Evolutionary conservation across 1,140 invertebrate species (phyloP).

Genomic region (Trichonephila clavipes): DNA sequence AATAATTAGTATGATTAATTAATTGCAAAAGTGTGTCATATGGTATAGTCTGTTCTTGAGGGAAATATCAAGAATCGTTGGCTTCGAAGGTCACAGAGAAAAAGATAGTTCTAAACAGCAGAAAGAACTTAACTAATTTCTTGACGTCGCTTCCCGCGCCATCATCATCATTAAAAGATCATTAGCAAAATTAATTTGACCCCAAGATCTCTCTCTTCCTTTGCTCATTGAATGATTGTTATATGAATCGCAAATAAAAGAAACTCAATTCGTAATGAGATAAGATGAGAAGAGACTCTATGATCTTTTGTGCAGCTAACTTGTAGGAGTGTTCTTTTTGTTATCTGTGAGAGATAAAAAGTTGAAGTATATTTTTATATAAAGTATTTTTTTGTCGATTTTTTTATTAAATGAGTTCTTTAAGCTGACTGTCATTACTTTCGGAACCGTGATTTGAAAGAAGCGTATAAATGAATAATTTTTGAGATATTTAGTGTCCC

Average conservation of each 20-base stretch:
- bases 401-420: too few relatives aligned
- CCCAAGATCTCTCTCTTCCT: conserved; percentile 16
- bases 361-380: too few relatives aligned
- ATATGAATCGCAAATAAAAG: background rate
- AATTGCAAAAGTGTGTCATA: conserved; percentile 11
- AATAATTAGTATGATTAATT: conserved; percentile 54
- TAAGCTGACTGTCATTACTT: too few relatives aligned
- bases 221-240: conserved; percentile 32
- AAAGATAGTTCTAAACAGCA: background rate
- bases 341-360: too few relatives aligned
- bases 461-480: too few relatives aligned
- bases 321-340: background rate
- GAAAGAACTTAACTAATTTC: background rate
- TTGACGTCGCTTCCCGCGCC: background rate
- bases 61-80: conserved; percentile 11
- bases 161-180: conserved; percentile 55
- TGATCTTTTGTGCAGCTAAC: background rate
- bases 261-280: conserved; percentile 4
- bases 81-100: background rate
- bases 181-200: conserved; percentile 50
- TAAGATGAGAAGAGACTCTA: background rate
- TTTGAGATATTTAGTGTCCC: too few relatives aligned
- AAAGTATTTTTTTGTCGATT: too few relatives aligned
- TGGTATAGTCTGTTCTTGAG: conserved; percentile 38
- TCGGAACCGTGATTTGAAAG: too few relatives aligned